Evolutionary conservation across 2,888 invertebrate genomes (phyloP), one percentile per base, ranked within the genome.

Genomic region (Tipula unca): DNA sequence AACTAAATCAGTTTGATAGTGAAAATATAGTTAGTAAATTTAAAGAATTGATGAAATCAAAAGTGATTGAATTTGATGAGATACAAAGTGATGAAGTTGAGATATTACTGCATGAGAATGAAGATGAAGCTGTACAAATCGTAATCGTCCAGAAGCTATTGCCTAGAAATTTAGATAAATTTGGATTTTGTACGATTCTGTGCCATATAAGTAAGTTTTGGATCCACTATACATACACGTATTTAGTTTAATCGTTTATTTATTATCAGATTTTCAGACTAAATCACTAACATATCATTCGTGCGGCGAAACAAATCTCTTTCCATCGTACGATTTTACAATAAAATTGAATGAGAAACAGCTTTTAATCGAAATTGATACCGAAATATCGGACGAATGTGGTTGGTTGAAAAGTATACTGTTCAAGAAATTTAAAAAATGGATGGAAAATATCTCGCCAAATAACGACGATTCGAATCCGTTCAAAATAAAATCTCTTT

Each of bases 401-500:
- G 42, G 54, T 87, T 89, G 89, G 86, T 87, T 92, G 82, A 88
- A 90, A 86, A 88, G 89, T 86, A 87, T 88, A 17, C 85, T 87
- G 36, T 84, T 86, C 48, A 88, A 88, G 13, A 88, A 89, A 86
- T 89, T 93, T 86, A 88, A 89, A 87, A 89, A 93, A 8, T 88
- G 89, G 87, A 87, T 91, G 85, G 88, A 89, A 82, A 87, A 89
- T 86, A 89, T 93, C 87, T 35, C 32, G 1, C 29, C 29, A 14
- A 83, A 83, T 17, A 32, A 93, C 87, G 91, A 95, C 94, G 95
- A 90, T 95, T 5, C 89, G 48, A 85, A 87, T 5, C 87, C 87
- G 17, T 87, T 90, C 39, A 90, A 90, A 85, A 90, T 87, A 86
- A 90, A 91, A 87, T 96, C 97, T 0, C 90, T 97, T 82, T 91